Conservation (phyloP, 1,140 invertebrate genomes). For the Eumeta japonica region DNA sequence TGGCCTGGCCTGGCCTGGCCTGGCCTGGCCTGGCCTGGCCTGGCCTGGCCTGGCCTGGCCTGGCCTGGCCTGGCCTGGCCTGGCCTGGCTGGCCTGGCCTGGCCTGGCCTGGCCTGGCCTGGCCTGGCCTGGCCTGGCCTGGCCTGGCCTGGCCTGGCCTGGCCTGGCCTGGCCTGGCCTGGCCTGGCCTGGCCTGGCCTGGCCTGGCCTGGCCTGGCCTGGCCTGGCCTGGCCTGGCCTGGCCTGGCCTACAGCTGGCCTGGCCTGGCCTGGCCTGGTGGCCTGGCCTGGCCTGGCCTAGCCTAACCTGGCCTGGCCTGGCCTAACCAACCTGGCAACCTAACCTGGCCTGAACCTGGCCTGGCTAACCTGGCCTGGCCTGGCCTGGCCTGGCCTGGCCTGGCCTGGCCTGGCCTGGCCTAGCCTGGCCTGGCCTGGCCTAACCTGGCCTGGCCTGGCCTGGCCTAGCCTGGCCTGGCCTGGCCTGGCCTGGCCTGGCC, state of each 20-base stretch:
- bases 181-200: conserved; percentile 1
- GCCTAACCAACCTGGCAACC: conserved; percentile 4
- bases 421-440: not conserved
- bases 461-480: conserved; percentile 1
- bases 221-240: conserved; percentile 1
- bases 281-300: conserved; percentile 1
- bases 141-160: not conserved
- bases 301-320: conserved; percentile 1
- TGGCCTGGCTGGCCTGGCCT: no score
- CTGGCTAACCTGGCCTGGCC: not conserved
- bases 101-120: conserved; percentile 3
- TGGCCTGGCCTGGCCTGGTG: conserved; percentile 1
- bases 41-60: conserved; percentile 1
- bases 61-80: conserved; percentile 1
- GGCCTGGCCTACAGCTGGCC: not conserved
- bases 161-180: conserved; percentile 1
- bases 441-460: conserved; percentile 1
- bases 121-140: conserved; percentile 10
- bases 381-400: conserved; percentile 7
- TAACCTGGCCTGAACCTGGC: not conserved
- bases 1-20: conserved; percentile 1
- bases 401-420: conserved; percentile 7
- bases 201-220: conserved; percentile 1
- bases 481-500: conserved; percentile 1
- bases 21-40: conserved; percentile 1